Conservation (phyloP, 1,140 invertebrate genomes). For the Phymorhynchus buccinoides region DNA sequence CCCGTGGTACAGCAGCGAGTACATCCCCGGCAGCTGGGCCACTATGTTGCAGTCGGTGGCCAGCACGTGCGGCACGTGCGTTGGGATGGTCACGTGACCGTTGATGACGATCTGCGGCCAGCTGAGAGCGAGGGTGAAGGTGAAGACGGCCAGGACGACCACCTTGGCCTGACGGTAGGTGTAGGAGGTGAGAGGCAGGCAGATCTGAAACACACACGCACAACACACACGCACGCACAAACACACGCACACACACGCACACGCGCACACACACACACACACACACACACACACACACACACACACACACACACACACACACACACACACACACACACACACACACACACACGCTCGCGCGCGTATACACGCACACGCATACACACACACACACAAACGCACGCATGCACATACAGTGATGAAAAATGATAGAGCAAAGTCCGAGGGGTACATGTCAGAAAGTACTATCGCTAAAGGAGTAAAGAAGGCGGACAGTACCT, state of each 20-base stretch:
- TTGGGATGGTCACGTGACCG: conserved; percentile 30
- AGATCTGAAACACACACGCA: conserved; percentile 11
- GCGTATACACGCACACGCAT: neutral
- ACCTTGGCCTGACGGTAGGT: neutral
- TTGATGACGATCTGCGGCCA: conserved; percentile 28
- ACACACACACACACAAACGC: no score
- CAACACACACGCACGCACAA: neutral
- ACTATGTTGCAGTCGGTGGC: conserved; percentile 29
- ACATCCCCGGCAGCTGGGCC: neutral
- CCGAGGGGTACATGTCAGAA: no score
- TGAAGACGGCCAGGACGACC: neutral
- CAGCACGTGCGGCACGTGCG: conserved; percentile 21
- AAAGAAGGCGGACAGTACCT: no score
- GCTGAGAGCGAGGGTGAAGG: neutral
- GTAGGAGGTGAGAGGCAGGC: conserved; percentile 11
- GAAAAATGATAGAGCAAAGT: no score
- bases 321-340: no score
- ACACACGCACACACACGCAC: neutral
- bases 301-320: neutral
- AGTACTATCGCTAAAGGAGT: no score
- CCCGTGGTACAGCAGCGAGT: conserved; percentile 20
- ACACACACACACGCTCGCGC: neutral
- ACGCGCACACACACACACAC: neutral
- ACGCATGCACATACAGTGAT: no score
- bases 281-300: conserved; percentile 7